These are phyloP conservation scores for Latrodectus geometricus DNA, from an alignment of 1,140 invertebrate species.

Conservation along the genomic window DNA sequence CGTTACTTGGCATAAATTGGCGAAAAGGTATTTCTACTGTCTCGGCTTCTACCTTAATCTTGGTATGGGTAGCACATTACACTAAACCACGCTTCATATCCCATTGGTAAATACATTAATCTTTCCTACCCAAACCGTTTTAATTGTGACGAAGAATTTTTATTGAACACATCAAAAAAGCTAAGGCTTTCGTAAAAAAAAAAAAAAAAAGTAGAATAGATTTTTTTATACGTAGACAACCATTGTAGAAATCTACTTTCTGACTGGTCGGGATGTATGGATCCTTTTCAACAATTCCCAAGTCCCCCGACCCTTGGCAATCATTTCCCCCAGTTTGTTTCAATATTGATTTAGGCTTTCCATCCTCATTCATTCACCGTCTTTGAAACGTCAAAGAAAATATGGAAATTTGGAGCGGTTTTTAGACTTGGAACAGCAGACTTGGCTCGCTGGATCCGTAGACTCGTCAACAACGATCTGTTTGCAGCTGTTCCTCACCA, in stretches of 20 bases:
- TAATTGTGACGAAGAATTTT: slow-evolving; percentile 61
- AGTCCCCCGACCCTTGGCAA: background rate
- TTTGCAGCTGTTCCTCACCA: slow-evolving; percentile 36
- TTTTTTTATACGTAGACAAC: slow-evolving; percentile 20
- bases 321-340: slow-evolving; percentile 49
- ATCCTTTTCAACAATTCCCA: slow-evolving; percentile 11
- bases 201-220: too few species aligned
- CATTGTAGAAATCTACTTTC: slow-evolving; percentile 4
- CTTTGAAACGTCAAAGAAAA: slow-evolving; percentile 34
- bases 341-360: slow-evolving; percentile 56
- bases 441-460: too few species aligned
- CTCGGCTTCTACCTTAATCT: background rate
- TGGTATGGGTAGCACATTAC: background rate
- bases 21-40: background rate
- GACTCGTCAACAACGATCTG: slow-evolving; percentile 44
- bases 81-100: slow-evolving; percentile 1
- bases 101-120: slow-evolving; percentile 57
- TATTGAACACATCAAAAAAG: slow-evolving; percentile 42
- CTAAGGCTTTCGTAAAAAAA: background rate
- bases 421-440: background rate
- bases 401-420: slow-evolving; percentile 39
- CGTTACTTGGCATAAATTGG: slow-evolving; percentile 1
- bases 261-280: background rate
- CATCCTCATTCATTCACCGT: slow-evolving; percentile 19
- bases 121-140: slow-evolving; percentile 50